Conservation (phyloP, 2,797 vertebrate species). For the Carapus acus region DNA sequence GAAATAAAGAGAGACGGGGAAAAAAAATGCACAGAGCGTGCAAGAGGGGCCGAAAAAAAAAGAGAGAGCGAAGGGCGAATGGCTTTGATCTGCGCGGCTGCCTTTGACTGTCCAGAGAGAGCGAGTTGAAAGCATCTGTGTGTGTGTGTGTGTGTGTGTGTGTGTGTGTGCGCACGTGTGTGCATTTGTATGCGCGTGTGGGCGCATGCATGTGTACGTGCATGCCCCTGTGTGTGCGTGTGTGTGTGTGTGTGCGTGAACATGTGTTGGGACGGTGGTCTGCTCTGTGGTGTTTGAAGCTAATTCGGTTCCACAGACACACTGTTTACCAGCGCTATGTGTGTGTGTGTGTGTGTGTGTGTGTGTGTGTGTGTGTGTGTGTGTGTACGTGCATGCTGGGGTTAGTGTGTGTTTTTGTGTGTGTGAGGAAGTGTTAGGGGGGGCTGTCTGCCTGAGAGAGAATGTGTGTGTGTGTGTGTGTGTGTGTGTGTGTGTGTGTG, state of each 20-base stretch:
- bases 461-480: neutral
- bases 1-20: neutral
- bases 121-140: neutral
- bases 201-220: too few relatives aligned
- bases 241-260: too few relatives aligned
- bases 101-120: neutral
- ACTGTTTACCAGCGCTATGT: neutral
- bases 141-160: neutral
- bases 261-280: slow-evolving; percentile 30
- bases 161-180: neutral
- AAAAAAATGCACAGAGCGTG: neutral
- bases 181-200: neutral
- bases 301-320: slow-evolving; percentile 50
- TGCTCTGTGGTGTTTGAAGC: slow-evolving; percentile 47
- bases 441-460: slow-evolving; percentile 7
- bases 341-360: slow-evolving; percentile 12
- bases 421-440: slow-evolving; percentile 21
- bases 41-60: neutral
- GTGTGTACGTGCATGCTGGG: neutral
- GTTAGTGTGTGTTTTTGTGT: slow-evolving; percentile 9
- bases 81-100: slow-evolving; percentile 10
- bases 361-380: slow-evolving; percentile 7
- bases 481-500: slow-evolving; percentile 29
- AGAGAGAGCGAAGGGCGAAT: neutral
- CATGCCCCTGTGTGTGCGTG: too few relatives aligned